Conservation (phyloP, 2,113 vertebrate genomes). For the Nanorana parkeri region DNA sequence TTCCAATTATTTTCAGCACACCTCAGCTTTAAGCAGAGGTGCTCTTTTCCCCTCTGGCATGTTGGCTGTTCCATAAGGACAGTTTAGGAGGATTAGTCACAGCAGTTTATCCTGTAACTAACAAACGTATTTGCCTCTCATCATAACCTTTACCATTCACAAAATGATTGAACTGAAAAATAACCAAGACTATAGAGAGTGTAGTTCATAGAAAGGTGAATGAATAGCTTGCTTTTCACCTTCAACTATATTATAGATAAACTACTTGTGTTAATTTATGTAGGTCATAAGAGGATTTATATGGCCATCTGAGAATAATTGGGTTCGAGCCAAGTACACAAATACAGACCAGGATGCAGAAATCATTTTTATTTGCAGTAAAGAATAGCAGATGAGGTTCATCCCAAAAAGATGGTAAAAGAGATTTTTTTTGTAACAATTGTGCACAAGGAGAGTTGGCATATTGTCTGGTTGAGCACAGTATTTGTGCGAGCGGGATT, state of each 20-base stretch:
- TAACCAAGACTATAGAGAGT: background rate
- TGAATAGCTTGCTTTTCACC: conserved; percentile 12
- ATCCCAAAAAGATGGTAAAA: background rate
- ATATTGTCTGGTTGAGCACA: background rate
- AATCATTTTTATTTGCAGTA: background rate
- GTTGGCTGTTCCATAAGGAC: no score
- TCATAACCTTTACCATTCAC: no score
- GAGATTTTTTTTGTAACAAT: background rate
- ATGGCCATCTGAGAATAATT: conserved; percentile 12
- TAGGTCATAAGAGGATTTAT: conserved; percentile 3
- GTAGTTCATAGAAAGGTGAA: conserved; percentile 18
- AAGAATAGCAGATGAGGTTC: background rate
- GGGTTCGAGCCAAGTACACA: background rate
- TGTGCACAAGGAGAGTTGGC: background rate
- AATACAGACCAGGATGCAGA: background rate
- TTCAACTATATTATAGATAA: conserved; percentile 27
- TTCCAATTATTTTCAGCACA: no score
- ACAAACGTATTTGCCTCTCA: no score
- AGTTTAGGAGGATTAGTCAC: no score
- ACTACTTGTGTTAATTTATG: conserved; percentile 19
- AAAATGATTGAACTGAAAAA: conserved; percentile 11
- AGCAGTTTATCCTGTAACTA: no score
- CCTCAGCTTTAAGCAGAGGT: no score
- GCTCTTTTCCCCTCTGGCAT: no score
- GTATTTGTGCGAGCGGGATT: background rate